Evolutionary conservation across 2,797 vertebrate genomes (phyloP).

Genomic region (Mycteria americana): DNA sequence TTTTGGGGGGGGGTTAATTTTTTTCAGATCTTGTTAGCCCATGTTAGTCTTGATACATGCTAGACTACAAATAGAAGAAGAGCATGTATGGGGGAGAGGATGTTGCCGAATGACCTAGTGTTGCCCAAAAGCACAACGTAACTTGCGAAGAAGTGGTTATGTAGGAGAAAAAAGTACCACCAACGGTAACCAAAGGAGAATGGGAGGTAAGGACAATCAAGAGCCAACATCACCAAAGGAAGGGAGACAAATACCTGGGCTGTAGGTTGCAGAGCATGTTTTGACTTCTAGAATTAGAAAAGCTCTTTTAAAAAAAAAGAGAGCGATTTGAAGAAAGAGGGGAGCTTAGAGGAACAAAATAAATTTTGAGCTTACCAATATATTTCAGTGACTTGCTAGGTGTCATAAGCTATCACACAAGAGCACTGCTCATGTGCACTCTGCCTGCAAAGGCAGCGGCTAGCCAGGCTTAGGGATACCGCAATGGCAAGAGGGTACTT

Average conservation of each 20-base stretch:
- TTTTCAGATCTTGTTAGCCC: background rate
- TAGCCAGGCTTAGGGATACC: background rate
- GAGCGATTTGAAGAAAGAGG: background rate
- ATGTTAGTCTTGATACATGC: background rate
- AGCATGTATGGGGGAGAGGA: background rate
- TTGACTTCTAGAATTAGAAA: background rate
- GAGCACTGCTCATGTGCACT: background rate
- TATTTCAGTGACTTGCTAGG: background rate
- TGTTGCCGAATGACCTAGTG: background rate
- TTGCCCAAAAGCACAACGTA: background rate
- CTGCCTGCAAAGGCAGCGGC: background rate
- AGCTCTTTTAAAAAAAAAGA: background rate
- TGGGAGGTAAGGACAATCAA: background rate
- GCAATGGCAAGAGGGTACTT: background rate
- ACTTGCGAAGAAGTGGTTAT: background rate
- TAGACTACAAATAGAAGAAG: background rate
- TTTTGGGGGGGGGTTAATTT: background rate
- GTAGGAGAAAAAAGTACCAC: background rate
- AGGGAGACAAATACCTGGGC: background rate
- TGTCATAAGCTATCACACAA: background rate
- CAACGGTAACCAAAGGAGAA: background rate
- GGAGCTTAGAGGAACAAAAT: background rate
- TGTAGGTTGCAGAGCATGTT: background rate
- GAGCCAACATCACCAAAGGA: background rate
- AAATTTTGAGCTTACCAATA: background rate